Conservation (phyloP, 1,140 invertebrate genomes). For the Magallana ariakensis region DNA sequence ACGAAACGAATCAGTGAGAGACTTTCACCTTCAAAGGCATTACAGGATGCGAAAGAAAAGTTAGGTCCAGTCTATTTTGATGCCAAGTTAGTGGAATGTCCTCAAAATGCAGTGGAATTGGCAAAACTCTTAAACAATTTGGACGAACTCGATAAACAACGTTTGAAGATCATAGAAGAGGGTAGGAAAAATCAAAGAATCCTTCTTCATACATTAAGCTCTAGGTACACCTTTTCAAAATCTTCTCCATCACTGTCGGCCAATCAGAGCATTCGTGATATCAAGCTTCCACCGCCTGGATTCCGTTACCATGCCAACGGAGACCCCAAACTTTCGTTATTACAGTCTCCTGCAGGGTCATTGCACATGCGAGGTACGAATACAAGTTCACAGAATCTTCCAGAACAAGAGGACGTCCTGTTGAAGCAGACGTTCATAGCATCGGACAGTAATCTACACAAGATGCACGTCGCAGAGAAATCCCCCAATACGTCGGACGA, state of each 20-base stretch:
- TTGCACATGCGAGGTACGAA: not conserved
- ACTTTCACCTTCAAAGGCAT: conserved; percentile 55
- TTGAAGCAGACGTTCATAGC: not conserved
- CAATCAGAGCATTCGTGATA: conserved; percentile 28
- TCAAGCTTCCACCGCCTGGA: conserved; percentile 55
- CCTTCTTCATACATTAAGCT: conserved; percentile 45
- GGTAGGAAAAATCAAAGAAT: conserved; percentile 48
- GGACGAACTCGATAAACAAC: conserved; percentile 56
- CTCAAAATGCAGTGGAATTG: conserved; percentile 60
- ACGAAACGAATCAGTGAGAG: conserved; percentile 8
- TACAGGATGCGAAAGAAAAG: conserved; percentile 56
- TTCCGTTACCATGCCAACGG: conserved; percentile 61
- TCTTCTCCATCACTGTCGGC: not conserved
- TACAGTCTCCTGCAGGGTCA: not conserved
- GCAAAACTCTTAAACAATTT: conserved; percentile 50
- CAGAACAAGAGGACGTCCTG: not conserved
- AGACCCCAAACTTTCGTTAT: conserved; percentile 41
- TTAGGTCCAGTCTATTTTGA: conserved; percentile 56
- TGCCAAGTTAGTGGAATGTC: conserved; percentile 60
- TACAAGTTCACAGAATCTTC: not conserved
- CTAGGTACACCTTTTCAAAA: conserved; percentile 42
- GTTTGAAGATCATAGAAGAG: conserved; percentile 44
- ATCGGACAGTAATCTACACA: not conserved
- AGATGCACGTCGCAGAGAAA: not conserved
- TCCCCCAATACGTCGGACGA: not conserved